Evolutionary conservation across 2,113 vertebrate genomes (phyloP), one percentile per base, ranked within the genome.

Genomic region (Corythornis madagascariensis): DNA sequence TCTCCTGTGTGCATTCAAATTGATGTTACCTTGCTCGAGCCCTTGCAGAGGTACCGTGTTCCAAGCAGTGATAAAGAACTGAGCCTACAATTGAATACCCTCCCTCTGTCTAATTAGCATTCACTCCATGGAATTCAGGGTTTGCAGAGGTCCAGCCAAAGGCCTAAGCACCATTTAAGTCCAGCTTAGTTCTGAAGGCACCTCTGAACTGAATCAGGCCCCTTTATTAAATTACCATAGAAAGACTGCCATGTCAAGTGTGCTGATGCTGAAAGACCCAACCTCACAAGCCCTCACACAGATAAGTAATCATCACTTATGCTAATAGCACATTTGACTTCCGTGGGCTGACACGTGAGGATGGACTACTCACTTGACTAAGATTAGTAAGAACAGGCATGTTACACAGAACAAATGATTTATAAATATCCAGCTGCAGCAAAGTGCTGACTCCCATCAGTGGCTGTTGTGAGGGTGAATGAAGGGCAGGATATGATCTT

Each of bases 261-360:
- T 52, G 12, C 42, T 31, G 88, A 64, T 88, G 92, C 88, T 57
- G 90, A 79, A 75, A 92, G 88, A 79, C 90, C 92, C 92, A 94
- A 31, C 76, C 94, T 83, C 57, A 5, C 86, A 94, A 74, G 92
- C 94, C 94, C 94, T 91, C 88, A 80, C 90, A 88, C 12, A 22
- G 80, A 72, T 90, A 93, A 95, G 92, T 67, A 95, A 96, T 95
- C 90, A 95, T 94, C 90, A 94, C 92, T 94, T 96, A 93, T 90
- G 90, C 92, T 96, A 95, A 95, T 94, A 84, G 92, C 80, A 86
- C 83, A 29, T 96, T 93, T 94, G 88, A 92, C 90, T 93, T 90
- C 40, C 1, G 26, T 91, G 84, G 89, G 60, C 74, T 94, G 95
- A 95, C 95, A 95, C 87, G 60, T 42, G 91, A 93, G 92, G 85